Evolutionary conservation across 2,888 invertebrate species (phyloP).

Genomic region (Drosophila recens): DNA sequence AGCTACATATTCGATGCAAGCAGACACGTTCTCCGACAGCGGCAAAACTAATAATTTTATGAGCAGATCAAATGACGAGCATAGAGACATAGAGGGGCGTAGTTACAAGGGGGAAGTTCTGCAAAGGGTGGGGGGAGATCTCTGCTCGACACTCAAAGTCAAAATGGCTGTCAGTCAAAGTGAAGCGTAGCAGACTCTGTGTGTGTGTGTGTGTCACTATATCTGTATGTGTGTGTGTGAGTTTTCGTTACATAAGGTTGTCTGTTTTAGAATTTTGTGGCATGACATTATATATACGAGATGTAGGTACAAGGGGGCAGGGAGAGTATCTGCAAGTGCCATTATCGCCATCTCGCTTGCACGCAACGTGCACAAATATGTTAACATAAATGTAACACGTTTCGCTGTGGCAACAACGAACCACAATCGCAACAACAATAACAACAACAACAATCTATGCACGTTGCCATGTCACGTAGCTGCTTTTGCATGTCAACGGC

Average conservation of each 20-base stretch:
- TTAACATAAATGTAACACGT: slow-evolving; percentile 80
- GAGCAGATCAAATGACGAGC: slow-evolving; percentile 71
- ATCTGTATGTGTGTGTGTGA: slow-evolving; percentile 2
- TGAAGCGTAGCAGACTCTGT: slow-evolving; percentile 63
- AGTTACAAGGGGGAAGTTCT: background rate
- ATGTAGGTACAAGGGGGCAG: background rate
- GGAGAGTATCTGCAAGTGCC: slow-evolving; percentile 36
- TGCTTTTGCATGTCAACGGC: slow-evolving; percentile 79
- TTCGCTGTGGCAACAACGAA: slow-evolving; percentile 68
- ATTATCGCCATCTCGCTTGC: slow-evolving; percentile 41
- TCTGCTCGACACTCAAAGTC: slow-evolving; percentile 51
- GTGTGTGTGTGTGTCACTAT: background rate
- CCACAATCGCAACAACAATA: slow-evolving; percentile 33
- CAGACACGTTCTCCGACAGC: slow-evolving; percentile 46
- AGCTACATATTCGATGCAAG: slow-evolving; percentile 66
- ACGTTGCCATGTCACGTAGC: slow-evolving; percentile 77
- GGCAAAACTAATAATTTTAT: slow-evolving; percentile 69
- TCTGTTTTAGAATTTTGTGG: slow-evolving; percentile 69
- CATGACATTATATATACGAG: slow-evolving; percentile 40
- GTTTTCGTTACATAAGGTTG: slow-evolving; percentile 56
- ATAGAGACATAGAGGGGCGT: background rate
- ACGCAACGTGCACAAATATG: slow-evolving; percentile 73
- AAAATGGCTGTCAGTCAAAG: slow-evolving; percentile 76
- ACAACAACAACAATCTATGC: slow-evolving; percentile 31
- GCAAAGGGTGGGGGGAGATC: background rate